Percentiles rank a stretch among this genome's conserved stretches.
These are phyloP conservation scores for Ictalurus furcatus DNA, from an alignment of 2,113 vertebrate genomes.

Conservation along the genomic window DNA sequence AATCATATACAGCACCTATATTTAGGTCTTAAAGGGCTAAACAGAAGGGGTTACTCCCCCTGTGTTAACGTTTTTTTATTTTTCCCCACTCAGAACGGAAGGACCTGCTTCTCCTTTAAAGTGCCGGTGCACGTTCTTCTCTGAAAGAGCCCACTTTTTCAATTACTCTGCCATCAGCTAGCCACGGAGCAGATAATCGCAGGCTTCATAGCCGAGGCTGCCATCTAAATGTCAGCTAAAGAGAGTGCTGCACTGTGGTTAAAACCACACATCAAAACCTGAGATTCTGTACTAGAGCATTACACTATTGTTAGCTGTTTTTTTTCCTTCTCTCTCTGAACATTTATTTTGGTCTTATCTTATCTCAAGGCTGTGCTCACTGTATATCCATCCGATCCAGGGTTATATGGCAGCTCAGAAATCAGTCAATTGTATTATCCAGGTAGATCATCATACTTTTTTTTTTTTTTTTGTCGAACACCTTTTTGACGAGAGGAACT, in stretches of 20 bases:
- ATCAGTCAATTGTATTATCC: conserved; percentile 1
- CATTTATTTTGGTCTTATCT: conserved; percentile 7
- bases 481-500: background rate
- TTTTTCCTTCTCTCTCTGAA: background rate
- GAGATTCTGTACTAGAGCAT: conserved; percentile 7
- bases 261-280: conserved; percentile 39
- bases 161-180: conserved; percentile 58
- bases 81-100: conserved; percentile 24
- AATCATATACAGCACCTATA: conserved; percentile 24
- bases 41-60: conserved; percentile 33
- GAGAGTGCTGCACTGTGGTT: conserved; percentile 42
- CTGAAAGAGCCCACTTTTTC: conserved; percentile 53
- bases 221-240: conserved; percentile 54
- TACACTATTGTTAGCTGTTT: background rate
- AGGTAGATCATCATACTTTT: background rate
- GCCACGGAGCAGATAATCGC: conserved; percentile 52
- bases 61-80: conserved; percentile 5
- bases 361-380: background rate
- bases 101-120: conserved; percentile 37
- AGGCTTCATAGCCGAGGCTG: conserved; percentile 45
- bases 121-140: conserved; percentile 35
- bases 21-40: conserved; percentile 11
- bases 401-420: background rate
- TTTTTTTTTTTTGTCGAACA: background rate
- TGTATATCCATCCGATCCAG: background rate